Conservation (phyloP, 2,888 invertebrate genomes). For the Nowickia ferox region DNA sequence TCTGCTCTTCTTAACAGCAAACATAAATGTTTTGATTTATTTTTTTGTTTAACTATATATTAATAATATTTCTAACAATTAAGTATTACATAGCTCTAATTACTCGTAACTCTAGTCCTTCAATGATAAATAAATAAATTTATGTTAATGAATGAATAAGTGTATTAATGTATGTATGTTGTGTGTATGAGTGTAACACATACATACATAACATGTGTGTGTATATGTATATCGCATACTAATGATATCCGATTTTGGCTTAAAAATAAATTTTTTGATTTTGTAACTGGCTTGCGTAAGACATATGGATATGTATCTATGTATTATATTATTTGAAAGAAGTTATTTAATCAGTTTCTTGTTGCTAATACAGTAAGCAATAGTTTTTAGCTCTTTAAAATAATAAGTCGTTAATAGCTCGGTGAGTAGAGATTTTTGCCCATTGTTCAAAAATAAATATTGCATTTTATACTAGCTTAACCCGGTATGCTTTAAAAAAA, state of each 20-base stretch:
- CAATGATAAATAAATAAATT: neutral
- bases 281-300: no score
- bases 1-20: conserved; percentile 55
- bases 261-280: neutral
- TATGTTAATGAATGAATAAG: neutral
- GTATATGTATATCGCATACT: neutral
- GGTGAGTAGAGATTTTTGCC: no score
- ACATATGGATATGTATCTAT: no score
- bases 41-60: conserved; percentile 25
- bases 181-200: neutral
- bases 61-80: conserved; percentile 45
- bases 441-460: no score
- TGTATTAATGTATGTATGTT: neutral
- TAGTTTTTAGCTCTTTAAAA: no score
- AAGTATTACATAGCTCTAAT: neutral
- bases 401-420: no score
- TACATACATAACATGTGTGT: neutral
- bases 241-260: neutral
- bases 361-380: no score
- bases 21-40: conserved; percentile 60
- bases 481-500: no score
- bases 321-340: no score
- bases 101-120: conserved; percentile 17
- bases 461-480: no score
- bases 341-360: no score